A percentile compares a stretch with the other conserved stretches of the same genome.
Conservation (phyloP, 2,797 vertebrate genomes). For the Molossus alvarezi region DNA sequence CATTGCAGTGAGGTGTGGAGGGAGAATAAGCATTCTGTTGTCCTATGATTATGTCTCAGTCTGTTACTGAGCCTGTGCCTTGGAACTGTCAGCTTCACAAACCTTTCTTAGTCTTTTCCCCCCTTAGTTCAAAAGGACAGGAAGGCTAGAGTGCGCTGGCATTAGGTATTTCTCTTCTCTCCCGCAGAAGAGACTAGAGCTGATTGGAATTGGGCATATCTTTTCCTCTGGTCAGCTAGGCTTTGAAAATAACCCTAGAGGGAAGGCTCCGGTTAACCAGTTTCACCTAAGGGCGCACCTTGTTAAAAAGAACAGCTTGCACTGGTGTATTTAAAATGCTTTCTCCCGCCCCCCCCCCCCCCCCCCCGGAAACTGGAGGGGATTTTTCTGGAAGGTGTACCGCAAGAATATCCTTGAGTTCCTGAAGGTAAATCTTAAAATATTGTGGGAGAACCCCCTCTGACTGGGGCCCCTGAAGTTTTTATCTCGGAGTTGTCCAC, state of each 20-base stretch:
- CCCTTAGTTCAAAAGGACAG: not conserved
- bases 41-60: not conserved
- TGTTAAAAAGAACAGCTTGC: not conserved
- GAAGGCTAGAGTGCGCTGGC: not conserved
- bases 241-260: not conserved
- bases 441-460: not conserved
- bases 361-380: not conserved
- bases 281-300: not conserved
- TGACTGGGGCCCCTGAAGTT: not conserved
- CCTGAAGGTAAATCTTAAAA: not conserved
- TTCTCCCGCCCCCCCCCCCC: no score
- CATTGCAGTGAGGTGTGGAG: not conserved
- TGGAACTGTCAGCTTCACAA: not conserved
- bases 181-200: not conserved
- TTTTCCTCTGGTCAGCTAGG: not conserved
- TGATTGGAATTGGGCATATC: not conserved
- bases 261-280: not conserved
- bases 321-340: not conserved
- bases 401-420: not conserved
- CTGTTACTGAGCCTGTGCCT: not conserved
- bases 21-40: not conserved
- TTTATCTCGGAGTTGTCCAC: not conserved
- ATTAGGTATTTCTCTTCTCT: not conserved
- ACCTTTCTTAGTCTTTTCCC: not conserved
- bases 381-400: not conserved